Conservation (phyloP, 2,888 invertebrate genomes). For the Meandrusa payeni region DNA sequence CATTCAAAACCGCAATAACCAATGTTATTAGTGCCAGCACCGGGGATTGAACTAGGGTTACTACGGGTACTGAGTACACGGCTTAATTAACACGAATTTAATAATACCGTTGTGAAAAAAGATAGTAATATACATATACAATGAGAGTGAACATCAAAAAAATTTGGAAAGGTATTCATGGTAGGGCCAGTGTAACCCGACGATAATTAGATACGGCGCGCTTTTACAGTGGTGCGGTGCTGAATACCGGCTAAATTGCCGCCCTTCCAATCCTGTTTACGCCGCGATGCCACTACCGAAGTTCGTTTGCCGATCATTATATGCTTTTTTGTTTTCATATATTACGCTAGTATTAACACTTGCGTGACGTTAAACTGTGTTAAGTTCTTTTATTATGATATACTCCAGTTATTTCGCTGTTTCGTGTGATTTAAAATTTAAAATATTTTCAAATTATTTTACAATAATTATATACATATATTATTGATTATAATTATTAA, state of each 20-base stretch:
- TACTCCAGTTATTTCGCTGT: no score
- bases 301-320: constrained; percentile 51
- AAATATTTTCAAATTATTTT: no score
- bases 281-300: constrained; percentile 56
- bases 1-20: no score
- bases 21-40: no score
- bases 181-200: constrained; percentile 58
- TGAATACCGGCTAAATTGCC: constrained; percentile 77
- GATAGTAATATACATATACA: constrained; percentile 2
- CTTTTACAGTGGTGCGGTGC: constrained; percentile 73
- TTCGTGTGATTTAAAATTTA: no score
- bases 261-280: constrained; percentile 74
- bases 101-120: constrained; percentile 5
- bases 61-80: no score
- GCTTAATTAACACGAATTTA: neutral
- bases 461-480: no score
- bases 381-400: constrained; percentile 14
- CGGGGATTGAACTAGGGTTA: no score
- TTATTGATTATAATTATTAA: no score
- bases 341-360: constrained; percentile 13
- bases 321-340: constrained; percentile 32
- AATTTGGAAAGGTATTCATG: constrained; percentile 45
- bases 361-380: constrained; percentile 7
- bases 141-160: constrained; percentile 21
- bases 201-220: constrained; percentile 78